phyloP scores from a whole-genome alignment of 2,113 vertebrate species.

The Halichoerus grypus region DNA sequence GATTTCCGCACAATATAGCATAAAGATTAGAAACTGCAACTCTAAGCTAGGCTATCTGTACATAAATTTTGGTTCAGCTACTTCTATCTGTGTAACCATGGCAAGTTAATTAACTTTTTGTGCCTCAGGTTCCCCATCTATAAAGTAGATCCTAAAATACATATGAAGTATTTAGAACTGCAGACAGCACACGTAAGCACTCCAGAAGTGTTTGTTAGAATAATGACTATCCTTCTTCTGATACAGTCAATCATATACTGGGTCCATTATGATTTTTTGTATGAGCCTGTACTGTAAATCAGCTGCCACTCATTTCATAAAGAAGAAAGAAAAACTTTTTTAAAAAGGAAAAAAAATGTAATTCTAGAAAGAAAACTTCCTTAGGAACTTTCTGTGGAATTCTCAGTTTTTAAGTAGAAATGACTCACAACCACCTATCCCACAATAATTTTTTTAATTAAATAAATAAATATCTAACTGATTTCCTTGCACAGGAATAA shows the following conservation, averaged over 20 bases:
- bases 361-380: not conserved
- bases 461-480: not conserved
- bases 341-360: not conserved
- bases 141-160: not conserved
- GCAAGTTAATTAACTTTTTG: not conserved
- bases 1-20: not conserved
- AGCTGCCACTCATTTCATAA: not conserved
- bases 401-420: constrained; percentile 37
- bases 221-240: not conserved
- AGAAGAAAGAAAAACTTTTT: not conserved
- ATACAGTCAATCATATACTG: not conserved
- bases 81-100: not conserved
- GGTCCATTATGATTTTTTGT: not conserved
- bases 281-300: not conserved
- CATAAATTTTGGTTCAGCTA: not conserved
- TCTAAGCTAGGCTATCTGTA: not conserved
- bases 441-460: not conserved
- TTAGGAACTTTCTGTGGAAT: not conserved
- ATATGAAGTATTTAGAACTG: not conserved
- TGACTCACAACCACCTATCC: not conserved
- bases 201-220: not conserved
- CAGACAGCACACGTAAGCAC: not conserved
- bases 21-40: not conserved
- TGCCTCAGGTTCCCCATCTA: not conserved
- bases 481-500: constrained; percentile 26